Conservation (phyloP, 2,797 vertebrate genomes). For the Octomys mimax region DNA sequence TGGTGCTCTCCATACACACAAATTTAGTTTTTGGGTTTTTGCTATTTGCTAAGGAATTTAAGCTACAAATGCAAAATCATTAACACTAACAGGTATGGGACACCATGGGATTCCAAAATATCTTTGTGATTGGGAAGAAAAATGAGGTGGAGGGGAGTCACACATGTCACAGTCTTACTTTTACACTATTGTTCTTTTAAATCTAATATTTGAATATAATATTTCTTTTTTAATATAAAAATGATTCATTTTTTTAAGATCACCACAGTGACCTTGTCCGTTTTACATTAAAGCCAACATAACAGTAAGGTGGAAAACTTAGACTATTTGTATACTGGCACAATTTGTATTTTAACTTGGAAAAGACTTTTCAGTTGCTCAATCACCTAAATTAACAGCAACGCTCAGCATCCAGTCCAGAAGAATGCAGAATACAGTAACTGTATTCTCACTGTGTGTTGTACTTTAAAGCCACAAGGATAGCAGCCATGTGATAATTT, state of each 20-base stretch:
- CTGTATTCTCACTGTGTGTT: conserved; percentile 74
- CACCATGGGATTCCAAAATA: conserved; percentile 72
- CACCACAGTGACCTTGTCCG: conserved; percentile 72
- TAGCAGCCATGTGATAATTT: conserved; percentile 68
- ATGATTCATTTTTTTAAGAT: conserved; percentile 82
- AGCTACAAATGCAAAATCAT: conserved; percentile 73
- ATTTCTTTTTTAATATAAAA: conserved; percentile 83
- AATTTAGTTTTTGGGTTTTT: conserved; percentile 83
- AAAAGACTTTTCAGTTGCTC: conserved; percentile 62
- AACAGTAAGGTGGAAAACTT: conserved; percentile 69
- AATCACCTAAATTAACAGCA: conserved; percentile 77
- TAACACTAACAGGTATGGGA: conserved; percentile 76
- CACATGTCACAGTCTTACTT: conserved; percentile 65
- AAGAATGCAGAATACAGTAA: conserved; percentile 79
- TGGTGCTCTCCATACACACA: conserved; percentile 71
- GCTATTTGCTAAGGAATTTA: conserved; percentile 77
- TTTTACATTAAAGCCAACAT: conserved; percentile 55
- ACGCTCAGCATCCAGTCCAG: conserved; percentile 85
- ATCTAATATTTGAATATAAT: conserved; percentile 82
- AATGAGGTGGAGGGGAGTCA: neutral
- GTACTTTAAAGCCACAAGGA: conserved; percentile 76
- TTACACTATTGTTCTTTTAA: conserved; percentile 75
- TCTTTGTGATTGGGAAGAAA: conserved; percentile 22
- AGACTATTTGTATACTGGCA: conserved; percentile 71
- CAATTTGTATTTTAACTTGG: conserved; percentile 79